phyloP scores from a whole-genome alignment of 2,888 invertebrate species.

The Dioctria rufipes region DNA sequence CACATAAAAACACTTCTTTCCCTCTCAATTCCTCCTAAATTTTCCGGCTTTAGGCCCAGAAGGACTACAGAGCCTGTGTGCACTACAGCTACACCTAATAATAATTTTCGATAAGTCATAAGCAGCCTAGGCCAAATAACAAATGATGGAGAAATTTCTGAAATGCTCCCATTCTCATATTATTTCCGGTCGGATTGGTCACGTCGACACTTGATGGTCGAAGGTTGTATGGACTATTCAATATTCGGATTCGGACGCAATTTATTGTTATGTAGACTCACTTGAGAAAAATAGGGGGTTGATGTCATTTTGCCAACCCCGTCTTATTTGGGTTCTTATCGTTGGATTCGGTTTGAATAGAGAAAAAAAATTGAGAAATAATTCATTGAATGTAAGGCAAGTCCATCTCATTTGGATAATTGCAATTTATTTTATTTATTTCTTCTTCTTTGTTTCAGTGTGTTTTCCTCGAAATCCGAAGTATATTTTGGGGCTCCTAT shows the following conservation, averaged over 20 bases:
- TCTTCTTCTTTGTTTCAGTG: neutral
- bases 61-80: neutral
- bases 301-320: constrained; percentile 9
- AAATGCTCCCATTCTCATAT: constrained; percentile 21
- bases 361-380: constrained; percentile 33
- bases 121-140: constrained; percentile 41
- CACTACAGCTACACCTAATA: constrained; percentile 26
- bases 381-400: constrained; percentile 25
- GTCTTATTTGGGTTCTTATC: neutral
- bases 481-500: neutral
- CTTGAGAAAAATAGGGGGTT: neutral
- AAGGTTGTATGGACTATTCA: constrained; percentile 44
- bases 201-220: constrained; percentile 44
- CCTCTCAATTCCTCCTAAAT: constrained; percentile 39
- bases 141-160: constrained; percentile 32
- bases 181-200: constrained; percentile 32
- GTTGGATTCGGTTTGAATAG: neutral
- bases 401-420: constrained; percentile 38
- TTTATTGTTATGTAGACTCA: constrained; percentile 33
- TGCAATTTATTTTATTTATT: constrained; percentile 39
- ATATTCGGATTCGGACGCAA: constrained; percentile 34
- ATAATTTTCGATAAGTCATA: constrained; percentile 47
- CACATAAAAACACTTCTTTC: constrained; percentile 23
- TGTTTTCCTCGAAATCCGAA: neutral
- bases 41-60: constrained; percentile 6